Conservation (phyloP, 2,113 vertebrate genomes). For the Chloropsis cyanopogon region DNA sequence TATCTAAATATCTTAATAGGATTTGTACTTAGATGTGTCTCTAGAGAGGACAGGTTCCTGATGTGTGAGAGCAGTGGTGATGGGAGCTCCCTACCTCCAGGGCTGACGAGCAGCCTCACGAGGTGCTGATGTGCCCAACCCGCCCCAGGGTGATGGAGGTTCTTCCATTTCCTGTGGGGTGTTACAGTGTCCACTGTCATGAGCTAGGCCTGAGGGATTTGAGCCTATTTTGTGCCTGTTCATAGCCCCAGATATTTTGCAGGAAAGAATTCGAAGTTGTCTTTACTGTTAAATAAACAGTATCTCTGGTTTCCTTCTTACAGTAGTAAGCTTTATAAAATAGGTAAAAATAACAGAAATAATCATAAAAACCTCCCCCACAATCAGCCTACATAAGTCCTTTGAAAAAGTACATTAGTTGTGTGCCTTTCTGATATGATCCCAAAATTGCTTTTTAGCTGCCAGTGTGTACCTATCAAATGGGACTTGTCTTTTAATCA, state of each 20-base stretch:
- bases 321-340: neutral
- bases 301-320: neutral
- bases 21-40: conserved; percentile 13
- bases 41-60: neutral
- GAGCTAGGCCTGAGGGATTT: neutral
- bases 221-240: neutral
- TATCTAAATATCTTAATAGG: conserved; percentile 50
- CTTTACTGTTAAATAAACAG: neutral
- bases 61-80: accelerated
- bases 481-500: neutral
- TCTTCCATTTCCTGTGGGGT: neutral
- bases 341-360: neutral
- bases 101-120: accelerated
- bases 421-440: neutral
- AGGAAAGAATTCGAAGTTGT: neutral
- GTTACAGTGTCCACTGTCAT: neutral
- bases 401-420: neutral
- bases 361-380: neutral
- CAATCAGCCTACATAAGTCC: neutral
- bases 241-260: neutral
- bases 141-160: neutral
- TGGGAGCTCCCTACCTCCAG: accelerated
- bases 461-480: neutral
- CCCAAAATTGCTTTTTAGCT: neutral
- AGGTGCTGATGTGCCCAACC: neutral